Conservation (phyloP, 2,888 invertebrate genomes). For the Lumbricus terrestris region DNA sequence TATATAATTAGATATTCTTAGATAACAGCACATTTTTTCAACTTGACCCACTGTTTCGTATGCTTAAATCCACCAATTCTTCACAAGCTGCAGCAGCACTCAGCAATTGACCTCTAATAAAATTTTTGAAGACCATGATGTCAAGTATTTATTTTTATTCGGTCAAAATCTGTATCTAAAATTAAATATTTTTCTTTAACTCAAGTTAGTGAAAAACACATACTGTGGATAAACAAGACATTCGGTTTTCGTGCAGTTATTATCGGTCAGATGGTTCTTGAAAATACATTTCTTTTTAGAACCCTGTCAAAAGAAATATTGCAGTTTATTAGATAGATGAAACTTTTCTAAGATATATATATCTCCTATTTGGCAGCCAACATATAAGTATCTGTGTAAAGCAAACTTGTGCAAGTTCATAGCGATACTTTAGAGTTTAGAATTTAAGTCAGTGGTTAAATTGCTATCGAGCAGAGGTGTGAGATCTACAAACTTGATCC, state of each 20-base stretch:
- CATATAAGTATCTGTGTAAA: no score
- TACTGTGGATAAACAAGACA: neutral
- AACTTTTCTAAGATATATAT: neutral
- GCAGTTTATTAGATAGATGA: neutral
- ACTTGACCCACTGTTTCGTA: neutral
- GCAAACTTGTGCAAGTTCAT: no score
- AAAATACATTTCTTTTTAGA: conserved; percentile 5
- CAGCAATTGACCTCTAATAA: neutral
- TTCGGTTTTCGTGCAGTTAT: neutral
- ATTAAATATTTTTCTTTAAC: neutral
- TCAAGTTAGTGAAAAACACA: neutral
- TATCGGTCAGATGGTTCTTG: neutral
- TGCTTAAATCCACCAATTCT: no score
- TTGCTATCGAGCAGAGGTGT: no score
- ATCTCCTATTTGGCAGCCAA: neutral
- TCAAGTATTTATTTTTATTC: neutral
- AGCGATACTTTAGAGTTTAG: no score
- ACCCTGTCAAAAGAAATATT: neutral
- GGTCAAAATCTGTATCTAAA: neutral
- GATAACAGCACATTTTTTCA: neutral
- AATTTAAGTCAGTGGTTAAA: no score
- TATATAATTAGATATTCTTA: no score
- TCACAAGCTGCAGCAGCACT: no score
- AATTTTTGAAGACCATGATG: neutral
- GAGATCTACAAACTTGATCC: no score